Evolutionary conservation across 2,113 vertebrate species (phyloP), one percentile per base, ranked within the genome.

Genomic region (Pelmatolapia mariae): DNA sequence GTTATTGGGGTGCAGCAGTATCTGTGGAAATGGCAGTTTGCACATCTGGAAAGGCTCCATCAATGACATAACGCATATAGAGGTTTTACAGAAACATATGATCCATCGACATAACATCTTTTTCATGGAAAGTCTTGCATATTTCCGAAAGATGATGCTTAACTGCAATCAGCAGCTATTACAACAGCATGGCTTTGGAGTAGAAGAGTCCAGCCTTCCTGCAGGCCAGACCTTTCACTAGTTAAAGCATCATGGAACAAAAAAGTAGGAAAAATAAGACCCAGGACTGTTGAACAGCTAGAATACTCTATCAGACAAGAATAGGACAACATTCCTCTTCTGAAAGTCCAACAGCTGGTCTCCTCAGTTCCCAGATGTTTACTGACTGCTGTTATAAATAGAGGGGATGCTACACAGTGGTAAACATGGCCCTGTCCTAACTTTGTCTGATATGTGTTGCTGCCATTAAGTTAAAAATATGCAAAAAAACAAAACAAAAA

Each of bases 11-110:
- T 6, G 66, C 66, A 73, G 5, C 22, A 26, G 38, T 26, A 45
- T 3, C 38, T 73, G 66, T 73, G 66, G 38, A 26, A 73, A 24
- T 10, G 2, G 38, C 3, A 16, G 13, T 43, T 43, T 73, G 68
- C 40, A 45, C 68, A 73, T 73, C 68, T 73, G 68, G 40, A 73
- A 73, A 73, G 13, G 68, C 38, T 18, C 38, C 68, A 73, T 73
- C 38, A 73, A 43, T 71, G 66, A 16, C 13, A 1, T 43, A 71
- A 3, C 0, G 1, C 16, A 43, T 43, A 71, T 71, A 43, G 0
- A 43, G 66, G 8, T 71, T 71, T 43, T 24, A 71, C n/a, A 71
- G n/a, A 40, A 71, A 43, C 38, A 1, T 24, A 43, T 16, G 45
- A 15, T 47, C 45, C 15, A 16, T 43, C 5, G 2, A 71, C n/a